phyloP scores from a whole-genome alignment of 1,140 invertebrate genomes.

The Heterodera schachtii region DNA sequence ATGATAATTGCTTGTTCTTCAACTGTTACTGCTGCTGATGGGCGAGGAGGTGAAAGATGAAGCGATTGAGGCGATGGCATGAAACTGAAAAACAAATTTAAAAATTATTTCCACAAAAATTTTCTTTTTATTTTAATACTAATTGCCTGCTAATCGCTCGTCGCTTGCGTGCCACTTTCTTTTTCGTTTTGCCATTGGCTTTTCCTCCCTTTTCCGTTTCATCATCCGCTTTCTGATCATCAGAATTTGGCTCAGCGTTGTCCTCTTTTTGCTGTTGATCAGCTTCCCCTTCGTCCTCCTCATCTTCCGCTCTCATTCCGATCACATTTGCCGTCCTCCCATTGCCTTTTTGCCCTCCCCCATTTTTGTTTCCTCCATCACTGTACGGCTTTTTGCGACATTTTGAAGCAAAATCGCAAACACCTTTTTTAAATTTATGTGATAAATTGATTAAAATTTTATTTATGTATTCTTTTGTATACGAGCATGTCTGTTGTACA shows the following conservation, averaged over 20 bases:
- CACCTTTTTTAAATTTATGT: not conserved
- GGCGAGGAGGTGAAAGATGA: not conserved
- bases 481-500: not conserved
- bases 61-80: not conserved
- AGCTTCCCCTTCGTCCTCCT: not conserved
- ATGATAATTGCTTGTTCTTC: too few relatives aligned
- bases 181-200: too few relatives aligned
- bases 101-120: not conserved
- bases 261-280: too few relatives aligned
- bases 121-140: not conserved
- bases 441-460: too few relatives aligned
- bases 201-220: too few relatives aligned
- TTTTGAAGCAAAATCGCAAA: conserved; percentile 1
- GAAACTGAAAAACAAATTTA: not conserved
- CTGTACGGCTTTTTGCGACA: not conserved
- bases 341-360: not conserved
- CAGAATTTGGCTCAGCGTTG: too few relatives aligned
- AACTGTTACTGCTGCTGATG: too few relatives aligned
- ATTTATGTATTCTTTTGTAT: too few relatives aligned
- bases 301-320: not conserved
- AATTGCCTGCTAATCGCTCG: too few relatives aligned
- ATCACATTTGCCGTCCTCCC: not conserved
- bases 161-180: too few relatives aligned
- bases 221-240: too few relatives aligned
- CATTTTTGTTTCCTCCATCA: too few relatives aligned